These are phyloP conservation scores for Drosophila saltans DNA, from an alignment of 1,140 invertebrate species.

Conservation along the genomic window DNA sequence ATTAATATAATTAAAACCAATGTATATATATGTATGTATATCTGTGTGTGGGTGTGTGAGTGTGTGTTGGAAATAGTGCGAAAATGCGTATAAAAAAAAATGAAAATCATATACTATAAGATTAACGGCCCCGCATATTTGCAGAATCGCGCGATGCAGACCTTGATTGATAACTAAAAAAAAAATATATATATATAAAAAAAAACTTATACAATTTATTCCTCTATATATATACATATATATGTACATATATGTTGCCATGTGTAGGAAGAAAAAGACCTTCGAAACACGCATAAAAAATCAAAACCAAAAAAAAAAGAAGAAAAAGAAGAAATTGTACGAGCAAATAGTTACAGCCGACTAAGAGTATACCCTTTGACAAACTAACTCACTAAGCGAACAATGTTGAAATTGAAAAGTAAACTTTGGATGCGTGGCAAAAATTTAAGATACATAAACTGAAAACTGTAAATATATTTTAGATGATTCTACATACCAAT, in stretches of 20 bases:
- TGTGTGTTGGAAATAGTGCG: slow-evolving; percentile 11
- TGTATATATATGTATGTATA: background rate
- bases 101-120: slow-evolving; percentile 24
- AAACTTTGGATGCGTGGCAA: no score
- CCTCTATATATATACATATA: background rate
- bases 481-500: no score
- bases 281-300: slow-evolving; percentile 27
- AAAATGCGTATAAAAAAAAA: slow-evolving; percentile 24
- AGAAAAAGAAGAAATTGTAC: background rate
- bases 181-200: background rate
- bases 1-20: slow-evolving; percentile 19
- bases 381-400: no score
- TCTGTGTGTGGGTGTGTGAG: background rate
- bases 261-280: slow-evolving; percentile 28
- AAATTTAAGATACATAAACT: no score
- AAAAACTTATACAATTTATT: slow-evolving; percentile 9
- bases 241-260: slow-evolving; percentile 7
- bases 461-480: no score
- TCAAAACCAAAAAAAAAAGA: background rate
- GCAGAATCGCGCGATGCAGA: slow-evolving; percentile 58
- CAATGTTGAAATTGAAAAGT: no score
- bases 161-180: slow-evolving; percentile 58
- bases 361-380: no score
- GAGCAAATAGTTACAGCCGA: no score
- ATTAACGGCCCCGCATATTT: slow-evolving; percentile 51